Base-by-base conservation (phyloP, 1,140 invertebrate species). In the Drosophila athabasca region DNA sequence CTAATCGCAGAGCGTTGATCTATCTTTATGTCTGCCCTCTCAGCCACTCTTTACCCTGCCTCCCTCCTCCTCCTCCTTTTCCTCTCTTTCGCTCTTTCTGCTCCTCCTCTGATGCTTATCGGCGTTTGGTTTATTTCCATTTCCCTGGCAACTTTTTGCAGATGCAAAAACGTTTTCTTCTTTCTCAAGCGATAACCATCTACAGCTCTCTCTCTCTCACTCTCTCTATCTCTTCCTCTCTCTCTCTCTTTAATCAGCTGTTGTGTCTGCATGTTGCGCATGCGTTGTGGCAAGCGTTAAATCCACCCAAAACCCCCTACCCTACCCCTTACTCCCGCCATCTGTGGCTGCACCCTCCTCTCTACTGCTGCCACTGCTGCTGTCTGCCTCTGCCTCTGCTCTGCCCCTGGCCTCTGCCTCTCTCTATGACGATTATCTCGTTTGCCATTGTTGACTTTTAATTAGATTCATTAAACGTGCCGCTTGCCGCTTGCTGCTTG, bases 391-490 rank as follows among this genome's bases (percentile, higher is more conserved):
- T 43, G 50, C 31, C 39, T 52, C 1, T 19, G 17, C 17, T 19
- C 17, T 19, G 17, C 17, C 17, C 17, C 26, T 80, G 66, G 51
- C 67, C 67, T 75, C 68, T 59, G 67, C 66, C 35, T 39, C 35
- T 35, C 31, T 39, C 35, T 39, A 39, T 39, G 58, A 70, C 83
- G 83, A 88, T 88, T 83, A 88, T 88, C 83, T 88, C 84, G 76
- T 83, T 87, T 82, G 83, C 64, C 85, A 90, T 90, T 90, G 87
- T 90, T 90, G 87, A 90, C 87, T 90, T 90, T 90, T 90, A 90
- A 90, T 90, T 90, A 90, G 87, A 90, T 90, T 90, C 87, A 90
- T 90, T 90, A 80, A 84, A 90, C 77, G 87, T 80, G 78, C 84
- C 82, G 83, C 83, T 75, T 80, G 78, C 84, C 82, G 83, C 83